Conservation (phyloP, 2,888 invertebrate species). For the Stenoptilia bipunctidactyla region DNA sequence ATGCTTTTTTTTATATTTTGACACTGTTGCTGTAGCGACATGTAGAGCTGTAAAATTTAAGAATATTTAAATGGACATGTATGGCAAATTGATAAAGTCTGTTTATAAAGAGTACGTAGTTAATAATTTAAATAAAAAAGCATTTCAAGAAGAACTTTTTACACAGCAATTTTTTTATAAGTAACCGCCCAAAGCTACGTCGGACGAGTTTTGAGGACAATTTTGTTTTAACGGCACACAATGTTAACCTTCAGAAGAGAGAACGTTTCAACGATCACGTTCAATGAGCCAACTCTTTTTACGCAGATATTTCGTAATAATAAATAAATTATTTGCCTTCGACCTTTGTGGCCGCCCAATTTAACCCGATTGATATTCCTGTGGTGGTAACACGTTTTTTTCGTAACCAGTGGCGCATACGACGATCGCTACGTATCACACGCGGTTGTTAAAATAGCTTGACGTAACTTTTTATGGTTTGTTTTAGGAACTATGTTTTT, state of each 20-base stretch:
- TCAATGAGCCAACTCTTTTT: constrained; percentile 62
- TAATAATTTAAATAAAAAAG: too few relatives aligned
- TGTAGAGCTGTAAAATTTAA: too few relatives aligned
- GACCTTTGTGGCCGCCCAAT: constrained; percentile 65
- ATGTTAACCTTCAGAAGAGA: constrained; percentile 66
- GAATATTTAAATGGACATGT: too few relatives aligned
- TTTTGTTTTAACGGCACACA: constrained; percentile 55
- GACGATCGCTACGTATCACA: too few relatives aligned
- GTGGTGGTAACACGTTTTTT: constrained; percentile 46
- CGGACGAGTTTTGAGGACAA: constrained; percentile 26
- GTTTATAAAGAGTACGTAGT: too few relatives aligned
- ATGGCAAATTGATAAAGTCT: too few relatives aligned
- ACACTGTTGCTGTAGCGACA: too few relatives aligned
- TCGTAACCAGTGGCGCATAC: constrained; percentile 38
- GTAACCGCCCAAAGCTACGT: too few relatives aligned
- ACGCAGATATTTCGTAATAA: constrained; percentile 59
- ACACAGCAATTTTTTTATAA: too few relatives aligned
- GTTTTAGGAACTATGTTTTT: too few relatives aligned
- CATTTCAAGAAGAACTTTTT: too few relatives aligned
- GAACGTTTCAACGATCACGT: constrained; percentile 62
- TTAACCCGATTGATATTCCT: constrained; percentile 64
- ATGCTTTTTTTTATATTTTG: too few relatives aligned
- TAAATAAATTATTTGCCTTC: constrained; percentile 64
- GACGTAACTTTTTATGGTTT: not conserved
- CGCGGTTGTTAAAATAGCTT: not conserved